These are phyloP conservation scores for Syncerus caffer DNA, from an alignment of 2,797 vertebrate genomes.

Conservation along the genomic window DNA sequence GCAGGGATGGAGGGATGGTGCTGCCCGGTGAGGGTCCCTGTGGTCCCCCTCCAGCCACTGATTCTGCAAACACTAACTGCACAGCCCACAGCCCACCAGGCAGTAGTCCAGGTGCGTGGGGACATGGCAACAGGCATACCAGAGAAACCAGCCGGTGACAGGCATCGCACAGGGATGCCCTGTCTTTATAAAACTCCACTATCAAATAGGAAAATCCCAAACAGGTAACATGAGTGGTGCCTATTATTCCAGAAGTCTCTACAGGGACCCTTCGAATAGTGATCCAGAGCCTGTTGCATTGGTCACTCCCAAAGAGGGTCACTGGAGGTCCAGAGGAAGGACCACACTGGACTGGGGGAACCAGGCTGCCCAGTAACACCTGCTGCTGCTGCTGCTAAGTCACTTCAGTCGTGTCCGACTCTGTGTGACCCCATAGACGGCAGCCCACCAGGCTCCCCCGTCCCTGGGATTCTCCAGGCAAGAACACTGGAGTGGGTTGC, in stretches of 20 bases:
- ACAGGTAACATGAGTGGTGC: neutral
- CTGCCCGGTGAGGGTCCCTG: neutral
- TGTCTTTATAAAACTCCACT: neutral
- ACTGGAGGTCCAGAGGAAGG: fast-evolving
- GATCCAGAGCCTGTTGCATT: neutral
- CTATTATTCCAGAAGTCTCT: neutral
- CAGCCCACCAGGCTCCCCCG: too few species aligned
- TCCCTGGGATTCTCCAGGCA: too few species aligned
- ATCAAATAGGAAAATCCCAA: neutral
- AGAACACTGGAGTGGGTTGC: too few species aligned
- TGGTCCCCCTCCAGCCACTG: neutral
- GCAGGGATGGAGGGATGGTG: fast-evolving
- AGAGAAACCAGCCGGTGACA: neutral
- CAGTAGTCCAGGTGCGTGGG: fast-evolving
- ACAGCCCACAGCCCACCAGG: fast-evolving
- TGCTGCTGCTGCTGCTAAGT: too few species aligned
- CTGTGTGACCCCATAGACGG: too few species aligned
- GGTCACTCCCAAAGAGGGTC: neutral
- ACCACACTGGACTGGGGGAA: neutral
- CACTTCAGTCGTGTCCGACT: too few species aligned
- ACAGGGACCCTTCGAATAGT: neutral
- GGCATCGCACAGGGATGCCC: neutral
- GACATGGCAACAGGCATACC: fast-evolving
- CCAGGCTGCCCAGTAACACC: neutral
- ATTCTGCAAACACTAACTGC: neutral